Conservation (phyloP, 2,797 vertebrate genomes). For the Esox masquinongy region DNA sequence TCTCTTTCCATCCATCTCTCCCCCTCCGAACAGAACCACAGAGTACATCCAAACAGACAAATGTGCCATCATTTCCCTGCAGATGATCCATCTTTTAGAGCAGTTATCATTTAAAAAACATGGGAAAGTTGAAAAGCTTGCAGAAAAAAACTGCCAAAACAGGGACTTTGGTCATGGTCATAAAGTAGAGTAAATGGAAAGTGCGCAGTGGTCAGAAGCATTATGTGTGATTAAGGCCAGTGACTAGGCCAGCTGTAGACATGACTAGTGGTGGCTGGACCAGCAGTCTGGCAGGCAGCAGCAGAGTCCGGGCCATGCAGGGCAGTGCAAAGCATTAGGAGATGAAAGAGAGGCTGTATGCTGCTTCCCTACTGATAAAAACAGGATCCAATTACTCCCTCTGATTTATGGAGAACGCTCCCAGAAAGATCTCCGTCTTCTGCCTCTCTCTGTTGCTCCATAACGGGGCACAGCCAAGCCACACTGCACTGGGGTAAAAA, state of each 20-base stretch:
- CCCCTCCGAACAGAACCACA: constrained; percentile 20
- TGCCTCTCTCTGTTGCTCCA: constrained; percentile 46
- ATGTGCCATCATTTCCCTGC: neutral
- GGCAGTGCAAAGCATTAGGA: constrained; percentile 32
- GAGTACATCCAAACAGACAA: neutral
- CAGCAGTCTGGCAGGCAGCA: constrained; percentile 3
- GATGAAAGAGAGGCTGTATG: constrained; percentile 43
- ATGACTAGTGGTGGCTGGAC: neutral
- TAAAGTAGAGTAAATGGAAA: neutral
- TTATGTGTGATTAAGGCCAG: constrained; percentile 37
- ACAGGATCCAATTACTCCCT: constrained; percentile 40
- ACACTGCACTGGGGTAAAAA: neutral
- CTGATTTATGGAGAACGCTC: constrained; percentile 57
- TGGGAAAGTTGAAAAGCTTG: neutral
- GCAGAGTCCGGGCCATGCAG: constrained; percentile 21
- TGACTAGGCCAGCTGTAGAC: constrained; percentile 35
- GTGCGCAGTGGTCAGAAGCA: constrained; percentile 26
- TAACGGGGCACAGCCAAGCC: constrained; percentile 22
- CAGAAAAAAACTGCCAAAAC: neutral
- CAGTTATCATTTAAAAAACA: neutral
- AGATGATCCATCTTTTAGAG: neutral
- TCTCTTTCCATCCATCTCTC: constrained; percentile 33
- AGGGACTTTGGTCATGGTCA: neutral
- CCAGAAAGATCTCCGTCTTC: constrained; percentile 42
- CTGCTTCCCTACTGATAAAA: constrained; percentile 34